Base-by-base conservation (phyloP, 2,797 vertebrate species). In the Triplophysa yarkandensis region DNA sequence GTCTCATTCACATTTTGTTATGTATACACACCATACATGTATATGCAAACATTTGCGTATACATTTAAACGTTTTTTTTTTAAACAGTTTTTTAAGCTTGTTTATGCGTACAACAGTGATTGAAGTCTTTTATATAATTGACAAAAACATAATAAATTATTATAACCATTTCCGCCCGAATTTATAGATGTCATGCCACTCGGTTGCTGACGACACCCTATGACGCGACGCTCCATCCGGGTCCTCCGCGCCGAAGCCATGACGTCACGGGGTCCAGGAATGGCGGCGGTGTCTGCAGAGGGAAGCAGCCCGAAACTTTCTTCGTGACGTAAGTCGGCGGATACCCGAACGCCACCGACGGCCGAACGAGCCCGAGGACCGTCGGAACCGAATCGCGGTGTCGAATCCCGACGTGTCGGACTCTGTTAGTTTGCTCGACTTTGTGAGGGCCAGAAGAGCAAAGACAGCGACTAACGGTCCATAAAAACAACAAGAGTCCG, bases 221-320 rank as follows among this genome's bases (percentile, higher is more conserved):
- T 71, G 68, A 74, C 68, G 58, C 62, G 61, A 76, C 68, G 19
- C 36, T 43, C 82, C 73, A 89, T 86, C 85, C 86, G 85, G 87
- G 87, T 86, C 74, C 66, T 80, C 72, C 82, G 85, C 77, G 85
- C 36, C 70, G 70, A 78, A 58, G 28, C n/a, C 43, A 65, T 91
- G 88, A 91, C 90, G 85, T 91, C 84, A 72, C 73, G 63, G 68
- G 80, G 55, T 8, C 79, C 77, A 86, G 86, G 89, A 93, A 93
- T 93, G 92, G 92, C 92, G 91, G 92, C 91, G 87, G 86, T 88
- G 89, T 88, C 88, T 87, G 90, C 84, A 77, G 82, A 85, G 88
- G 87, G 83, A 85, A 92, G 90, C 87, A 89, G 80, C 88, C 87
- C 80, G 86, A 92, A 93, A 93, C 91, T 93, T 92, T 92, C 87